Conservation (phyloP, 2,113 vertebrate species). For the Zapornia atra region DNA sequence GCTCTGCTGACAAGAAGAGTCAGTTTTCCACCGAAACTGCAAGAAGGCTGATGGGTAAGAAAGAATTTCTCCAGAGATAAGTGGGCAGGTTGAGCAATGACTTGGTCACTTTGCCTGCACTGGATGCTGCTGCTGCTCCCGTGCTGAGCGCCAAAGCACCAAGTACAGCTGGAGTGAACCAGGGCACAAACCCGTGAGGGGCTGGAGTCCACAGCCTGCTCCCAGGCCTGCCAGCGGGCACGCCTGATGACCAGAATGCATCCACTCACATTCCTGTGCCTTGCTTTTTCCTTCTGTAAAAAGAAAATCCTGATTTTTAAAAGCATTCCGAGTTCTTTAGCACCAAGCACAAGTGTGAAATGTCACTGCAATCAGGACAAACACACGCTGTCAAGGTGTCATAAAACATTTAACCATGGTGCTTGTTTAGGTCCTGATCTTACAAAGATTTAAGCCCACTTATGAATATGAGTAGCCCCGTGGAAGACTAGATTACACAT, state of each 20-base stretch:
- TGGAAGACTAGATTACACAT: slow-evolving; percentile 59
- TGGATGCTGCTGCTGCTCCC: background rate
- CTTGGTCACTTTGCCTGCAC: background rate
- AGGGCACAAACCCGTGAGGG: background rate
- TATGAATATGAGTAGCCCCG: slow-evolving; percentile 24
- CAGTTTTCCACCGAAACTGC: background rate
- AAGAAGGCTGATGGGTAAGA: background rate
- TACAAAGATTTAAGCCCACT: slow-evolving; percentile 18
- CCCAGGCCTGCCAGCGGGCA: background rate
- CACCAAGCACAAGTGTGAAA: background rate
- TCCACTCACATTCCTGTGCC: background rate
- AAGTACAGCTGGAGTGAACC: background rate
- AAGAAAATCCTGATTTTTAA: background rate
- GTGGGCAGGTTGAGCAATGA: background rate
- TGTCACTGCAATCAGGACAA: background rate
- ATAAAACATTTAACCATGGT: background rate
- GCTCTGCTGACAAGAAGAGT: background rate
- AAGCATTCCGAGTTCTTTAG: background rate
- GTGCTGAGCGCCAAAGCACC: background rate
- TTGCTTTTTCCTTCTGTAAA: background rate
- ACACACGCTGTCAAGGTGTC: background rate
- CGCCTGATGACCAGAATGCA: background rate
- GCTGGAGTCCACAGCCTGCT: background rate
- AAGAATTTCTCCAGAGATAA: background rate
- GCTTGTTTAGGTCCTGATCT: slow-evolving; percentile 4